Percentiles rank a stretch among this genome's conserved stretches.
Conservation (phyloP, 2,888 invertebrate genomes). For the Ophraella communa region DNA sequence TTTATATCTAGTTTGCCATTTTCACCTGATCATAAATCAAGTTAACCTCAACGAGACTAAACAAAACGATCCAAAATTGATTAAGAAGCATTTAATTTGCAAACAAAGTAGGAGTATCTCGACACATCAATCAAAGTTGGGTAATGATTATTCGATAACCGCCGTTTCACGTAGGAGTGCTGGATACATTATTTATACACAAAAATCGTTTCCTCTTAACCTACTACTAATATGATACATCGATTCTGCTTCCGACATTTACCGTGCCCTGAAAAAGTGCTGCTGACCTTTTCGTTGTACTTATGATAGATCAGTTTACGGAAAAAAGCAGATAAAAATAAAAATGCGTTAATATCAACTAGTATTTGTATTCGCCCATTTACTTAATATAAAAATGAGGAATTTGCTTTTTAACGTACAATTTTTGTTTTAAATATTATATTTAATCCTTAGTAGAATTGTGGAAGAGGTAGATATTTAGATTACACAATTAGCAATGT, state of each 20-base stretch:
- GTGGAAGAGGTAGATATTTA: too few relatives aligned
- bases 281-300: conserved; percentile 15
- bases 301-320: background rate
- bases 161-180: conserved; percentile 16
- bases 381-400: too few relatives aligned
- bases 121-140: conserved; percentile 26
- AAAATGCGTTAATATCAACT: too few relatives aligned
- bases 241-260: conserved; percentile 32
- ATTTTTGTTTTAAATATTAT: too few relatives aligned
- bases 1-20: background rate
- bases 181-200: conserved; percentile 25
- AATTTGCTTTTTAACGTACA: too few relatives aligned
- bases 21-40: conserved; percentile 11
- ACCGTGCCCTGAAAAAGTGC: conserved; percentile 22
- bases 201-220: conserved; percentile 19
- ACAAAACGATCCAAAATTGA: conserved; percentile 26
- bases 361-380: too few relatives aligned
- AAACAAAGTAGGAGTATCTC: conserved; percentile 28
- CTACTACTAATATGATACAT: conserved; percentile 28
- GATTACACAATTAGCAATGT: too few relatives aligned
- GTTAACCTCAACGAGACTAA: conserved; percentile 13
- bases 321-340: background rate
- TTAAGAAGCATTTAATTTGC: conserved; percentile 28
- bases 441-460: too few relatives aligned
- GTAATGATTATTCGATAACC: conserved; percentile 25